A percentile compares a stretch with the other conserved stretches of the same genome.
phyloP scores from a whole-genome alignment of 2,888 invertebrate genomes.

The Griposia aprilina region DNA sequence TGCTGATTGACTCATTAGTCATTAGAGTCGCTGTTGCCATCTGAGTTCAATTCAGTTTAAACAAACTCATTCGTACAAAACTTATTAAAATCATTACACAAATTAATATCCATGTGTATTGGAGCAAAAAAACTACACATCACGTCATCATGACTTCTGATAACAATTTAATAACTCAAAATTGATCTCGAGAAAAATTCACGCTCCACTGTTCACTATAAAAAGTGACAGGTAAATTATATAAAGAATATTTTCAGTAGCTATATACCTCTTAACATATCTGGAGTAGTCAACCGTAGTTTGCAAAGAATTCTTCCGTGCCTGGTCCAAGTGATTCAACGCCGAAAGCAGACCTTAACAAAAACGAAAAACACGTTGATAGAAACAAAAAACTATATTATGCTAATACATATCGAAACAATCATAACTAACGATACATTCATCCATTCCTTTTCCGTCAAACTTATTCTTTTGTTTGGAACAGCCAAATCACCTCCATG shows the following conservation, averaged over 20 bases:
- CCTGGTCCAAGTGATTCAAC: conserved; percentile 88
- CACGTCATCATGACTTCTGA: conserved; percentile 60
- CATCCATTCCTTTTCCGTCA: conserved; percentile 85
- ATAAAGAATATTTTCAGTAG: conserved; percentile 65
- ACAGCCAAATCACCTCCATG: conserved; percentile 88
- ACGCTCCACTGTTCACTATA: conserved; percentile 54
- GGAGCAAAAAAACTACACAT: conserved; percentile 59
- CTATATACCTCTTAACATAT: conserved; percentile 94
- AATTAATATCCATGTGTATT: conserved; percentile 63
- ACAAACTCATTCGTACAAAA: conserved; percentile 30
- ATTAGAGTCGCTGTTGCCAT: conserved; percentile 29
- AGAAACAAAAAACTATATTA: conserved; percentile 77
- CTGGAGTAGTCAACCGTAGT: conserved; percentile 96
- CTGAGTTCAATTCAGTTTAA: conserved; percentile 20
- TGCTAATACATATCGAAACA: conserved; percentile 85
- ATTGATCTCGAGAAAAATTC: conserved; percentile 60
- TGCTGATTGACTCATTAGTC: conserved; percentile 7
- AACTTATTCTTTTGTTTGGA: conserved; percentile 89
- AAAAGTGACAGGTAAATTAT: conserved; percentile 69
- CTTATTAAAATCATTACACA: conserved; percentile 64
- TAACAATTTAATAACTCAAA: conserved; percentile 65
- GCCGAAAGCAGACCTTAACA: conserved; percentile 86
- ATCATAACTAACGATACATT: conserved; percentile 85
- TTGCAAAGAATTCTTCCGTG: conserved; percentile 90
- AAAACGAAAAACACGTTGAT: conserved; percentile 72